Evolutionary conservation across 92 coral and sea anemone genomes (phyloP), one percentile per base, ranked within the genome.

Genomic region (Siderastrea siderea): DNA sequence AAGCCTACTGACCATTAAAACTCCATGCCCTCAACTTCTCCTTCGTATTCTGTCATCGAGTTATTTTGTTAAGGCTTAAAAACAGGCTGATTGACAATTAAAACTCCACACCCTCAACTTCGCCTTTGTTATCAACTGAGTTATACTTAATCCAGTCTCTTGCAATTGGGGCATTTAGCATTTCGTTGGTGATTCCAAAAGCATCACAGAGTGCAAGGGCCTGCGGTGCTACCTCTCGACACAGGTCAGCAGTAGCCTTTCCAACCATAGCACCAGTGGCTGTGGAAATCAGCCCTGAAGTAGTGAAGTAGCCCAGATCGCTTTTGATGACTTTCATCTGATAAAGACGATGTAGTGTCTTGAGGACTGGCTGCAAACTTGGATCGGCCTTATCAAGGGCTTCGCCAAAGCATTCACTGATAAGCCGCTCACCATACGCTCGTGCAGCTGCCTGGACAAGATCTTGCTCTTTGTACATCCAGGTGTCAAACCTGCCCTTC

Each of bases 121-220:
- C 98, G 8, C 98, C 98, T 57, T 85, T 85, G 84, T 95, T 93
- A 62, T 95, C 98, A 48, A 87, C 87, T 6, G 93, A 81, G 55
- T 95, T 95, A 52, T 93, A 95, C 91, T 90, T 87, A 89, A 95
- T 76, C 98, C 98, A 95, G 91, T 95, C 98, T 53, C 98, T 89
- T 4, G 98, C 98, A 62, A 95, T 95, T 57, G 98, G 98, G 15
- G 98, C 98, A 78, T 88, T 93, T 10, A 95, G 74, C 94, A 95
- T 73, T 77, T 93, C 94, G 5, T 95, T 93, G 26, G 91, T 80
- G 77, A 93, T 65, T 17, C 93, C 96, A 88, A 95, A 95, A 7
- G 98, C 96, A 65, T 95, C 96, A 85, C 94, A 95, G 48, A 94
- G 94, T 76, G 96, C 94, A 74, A 93, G 78, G 51, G 98, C 94